Base-by-base conservation (phyloP, 2,888 invertebrate genomes). In the Theretra japonica region DNA sequence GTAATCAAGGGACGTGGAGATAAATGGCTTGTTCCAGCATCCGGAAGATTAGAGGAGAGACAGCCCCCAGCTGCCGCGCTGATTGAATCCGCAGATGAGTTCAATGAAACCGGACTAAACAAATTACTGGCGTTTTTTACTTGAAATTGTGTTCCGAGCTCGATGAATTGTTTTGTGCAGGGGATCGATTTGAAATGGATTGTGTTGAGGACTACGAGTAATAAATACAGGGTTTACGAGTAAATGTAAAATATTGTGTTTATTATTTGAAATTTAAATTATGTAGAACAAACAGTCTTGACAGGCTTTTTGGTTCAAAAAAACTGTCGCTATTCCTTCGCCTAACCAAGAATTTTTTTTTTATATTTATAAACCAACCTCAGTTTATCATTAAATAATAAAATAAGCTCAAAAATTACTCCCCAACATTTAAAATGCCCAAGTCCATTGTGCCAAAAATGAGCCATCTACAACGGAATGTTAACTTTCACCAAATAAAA, bases 401-500 rank as follows among this genome's bases (percentile, higher is more conserved):
- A n/a, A 60, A n/a, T 21, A n/a, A n/a, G 17, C 17, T 48, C 65
- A 65, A 65, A 4, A 65, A 65, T 48, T 19, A n/a, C 0, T 3
- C 53, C 1, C 53, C 53, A n/a, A 53, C 3, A n/a, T n/a, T n/a
- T n/a, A 53, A n/a, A 53, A 53, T 53, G 6, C 19, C 33, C 8
- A 48, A 65, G 25, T 65, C 11, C 8, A 41, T 48, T 48, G 41
- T 65, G 11, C 41, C 23, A 65, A 65, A 48, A 41, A 48, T 23
- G 23, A 53, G 53, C 0, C 28, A 48, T 48, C 48, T 23, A 17
- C 23, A n/a, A 60, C 0, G 17, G 60, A 60, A 60, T 65, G 48
- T 62, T 41, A 60, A 62, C 62, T 65, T 65, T 65, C 48, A 48
- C 6, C 65, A 17, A 48, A 69, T 69, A 69, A 69, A 69, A 69